Percentiles rank a stretch among this genome's conserved stretches.
Conservation (phyloP, 2,797 vertebrate genomes). For the Ctenochaetus hawaiiensis region DNA sequence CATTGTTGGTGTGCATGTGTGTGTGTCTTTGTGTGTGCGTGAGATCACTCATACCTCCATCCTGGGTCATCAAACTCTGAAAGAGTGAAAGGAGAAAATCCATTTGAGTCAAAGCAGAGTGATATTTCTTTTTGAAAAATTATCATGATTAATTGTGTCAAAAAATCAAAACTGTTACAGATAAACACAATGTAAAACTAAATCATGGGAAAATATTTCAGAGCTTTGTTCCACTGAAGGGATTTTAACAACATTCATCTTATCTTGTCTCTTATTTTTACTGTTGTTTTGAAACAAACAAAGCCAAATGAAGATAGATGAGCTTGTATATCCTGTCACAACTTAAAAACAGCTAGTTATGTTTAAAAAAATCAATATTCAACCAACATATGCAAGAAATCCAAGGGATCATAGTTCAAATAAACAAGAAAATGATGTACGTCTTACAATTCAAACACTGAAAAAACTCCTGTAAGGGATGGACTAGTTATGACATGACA, state of each 20-base stretch:
- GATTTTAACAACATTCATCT: not conserved
- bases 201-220: not conserved
- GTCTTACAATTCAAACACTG: no score
- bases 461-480: no score
- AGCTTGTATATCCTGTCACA: no score
- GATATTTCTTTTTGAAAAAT: not conserved
- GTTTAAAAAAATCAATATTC: no score
- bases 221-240: not conserved
- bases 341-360: no score
- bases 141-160: not conserved
- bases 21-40: conserved; percentile 31
- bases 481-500: no score
- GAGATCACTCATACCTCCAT: conserved; percentile 89
- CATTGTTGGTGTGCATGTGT: conserved; percentile 9
- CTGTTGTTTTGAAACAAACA: no score
- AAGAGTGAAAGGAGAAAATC: conserved; percentile 49
- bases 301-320: no score
- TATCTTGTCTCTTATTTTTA: no score
- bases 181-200: not conserved
- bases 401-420: no score
- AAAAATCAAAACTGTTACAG: not conserved
- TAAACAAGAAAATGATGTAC: no score
- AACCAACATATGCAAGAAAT: no score
- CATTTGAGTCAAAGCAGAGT: conserved; percentile 8
- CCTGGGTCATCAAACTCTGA: conserved; percentile 91